Conservation (phyloP, 2,797 vertebrate species). For the Pempheris klunzingeri region DNA sequence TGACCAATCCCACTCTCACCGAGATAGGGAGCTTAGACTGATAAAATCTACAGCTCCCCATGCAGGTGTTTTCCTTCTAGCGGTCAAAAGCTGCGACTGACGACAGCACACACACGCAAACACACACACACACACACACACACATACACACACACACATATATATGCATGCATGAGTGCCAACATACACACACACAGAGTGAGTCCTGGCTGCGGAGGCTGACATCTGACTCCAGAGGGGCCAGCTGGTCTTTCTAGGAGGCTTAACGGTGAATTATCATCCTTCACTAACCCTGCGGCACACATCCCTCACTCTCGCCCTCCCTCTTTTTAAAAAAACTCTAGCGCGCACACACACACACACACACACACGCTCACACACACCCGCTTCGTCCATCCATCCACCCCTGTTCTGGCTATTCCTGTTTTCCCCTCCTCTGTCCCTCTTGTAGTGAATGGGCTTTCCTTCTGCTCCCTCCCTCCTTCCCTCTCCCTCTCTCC, state of each 20-base stretch:
- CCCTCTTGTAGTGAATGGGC: conserved; percentile 72
- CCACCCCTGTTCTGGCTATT: conserved; percentile 68
- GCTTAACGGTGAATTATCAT: conserved; percentile 87
- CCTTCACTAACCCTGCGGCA: conserved; percentile 84
- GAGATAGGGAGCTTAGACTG: conserved; percentile 84
- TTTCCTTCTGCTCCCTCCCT: conserved; percentile 68
- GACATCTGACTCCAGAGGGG: conserved; percentile 86
- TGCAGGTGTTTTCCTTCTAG: conserved; percentile 88
- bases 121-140: conserved; percentile 34
- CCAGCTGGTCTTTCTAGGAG: conserved; percentile 86
- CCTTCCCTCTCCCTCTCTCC: background rate
- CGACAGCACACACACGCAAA: conserved; percentile 50
- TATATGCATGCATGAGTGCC: conserved; percentile 49
- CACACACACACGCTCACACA: conserved; percentile 48
- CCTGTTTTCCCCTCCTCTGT: conserved; percentile 54
- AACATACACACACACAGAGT: conserved; percentile 54
- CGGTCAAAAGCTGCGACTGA: conserved; percentile 79
- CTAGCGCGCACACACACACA: conserved; percentile 45
- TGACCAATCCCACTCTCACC: conserved; percentile 78
- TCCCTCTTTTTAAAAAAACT: conserved; percentile 69
- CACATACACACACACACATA: conserved; percentile 32
- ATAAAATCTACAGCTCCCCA: conserved; percentile 85
- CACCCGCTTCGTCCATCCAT: conserved; percentile 36
- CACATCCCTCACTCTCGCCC: conserved; percentile 69
- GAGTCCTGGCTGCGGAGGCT: conserved; percentile 80